Conservation (phyloP, 2,113 vertebrate genomes). For the Lepus americanus region DNA sequence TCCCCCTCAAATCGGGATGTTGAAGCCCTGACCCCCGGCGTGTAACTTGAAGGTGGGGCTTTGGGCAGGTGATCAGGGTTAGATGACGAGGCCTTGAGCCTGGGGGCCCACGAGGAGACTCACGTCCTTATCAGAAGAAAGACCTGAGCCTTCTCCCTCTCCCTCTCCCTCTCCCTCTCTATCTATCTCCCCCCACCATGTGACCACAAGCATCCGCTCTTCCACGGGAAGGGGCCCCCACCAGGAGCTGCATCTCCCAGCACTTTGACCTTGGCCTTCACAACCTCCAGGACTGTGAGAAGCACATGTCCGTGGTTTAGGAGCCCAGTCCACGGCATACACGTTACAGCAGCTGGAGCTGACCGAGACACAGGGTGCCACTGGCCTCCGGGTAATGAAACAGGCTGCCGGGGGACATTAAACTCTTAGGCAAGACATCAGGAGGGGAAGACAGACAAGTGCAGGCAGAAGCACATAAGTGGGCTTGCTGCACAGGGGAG, state of each 20-base stretch:
- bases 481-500: background rate
- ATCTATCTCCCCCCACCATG: background rate
- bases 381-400: background rate
- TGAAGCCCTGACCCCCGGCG: too few relatives aligned
- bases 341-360: background rate
- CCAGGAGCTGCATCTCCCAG: too few relatives aligned
- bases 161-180: too few relatives aligned
- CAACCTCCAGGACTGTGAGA: background rate
- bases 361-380: background rate
- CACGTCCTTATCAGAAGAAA: background rate
- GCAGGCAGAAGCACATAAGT: background rate
- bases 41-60: background rate
- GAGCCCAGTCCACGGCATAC: background rate
- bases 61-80: background rate
- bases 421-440: background rate
- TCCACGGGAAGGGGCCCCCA: too few relatives aligned
- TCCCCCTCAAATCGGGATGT: background rate
- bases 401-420: background rate
- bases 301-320: too few relatives aligned
- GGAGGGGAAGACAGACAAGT: background rate
- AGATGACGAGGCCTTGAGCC: background rate
- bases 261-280: background rate
- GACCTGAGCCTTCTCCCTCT: background rate
- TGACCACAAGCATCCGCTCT: too few relatives aligned
- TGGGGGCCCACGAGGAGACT: background rate